phyloP scores from a whole-genome alignment of 2,113 vertebrate species.

The Myrmophylax atrothorax region DNA sequence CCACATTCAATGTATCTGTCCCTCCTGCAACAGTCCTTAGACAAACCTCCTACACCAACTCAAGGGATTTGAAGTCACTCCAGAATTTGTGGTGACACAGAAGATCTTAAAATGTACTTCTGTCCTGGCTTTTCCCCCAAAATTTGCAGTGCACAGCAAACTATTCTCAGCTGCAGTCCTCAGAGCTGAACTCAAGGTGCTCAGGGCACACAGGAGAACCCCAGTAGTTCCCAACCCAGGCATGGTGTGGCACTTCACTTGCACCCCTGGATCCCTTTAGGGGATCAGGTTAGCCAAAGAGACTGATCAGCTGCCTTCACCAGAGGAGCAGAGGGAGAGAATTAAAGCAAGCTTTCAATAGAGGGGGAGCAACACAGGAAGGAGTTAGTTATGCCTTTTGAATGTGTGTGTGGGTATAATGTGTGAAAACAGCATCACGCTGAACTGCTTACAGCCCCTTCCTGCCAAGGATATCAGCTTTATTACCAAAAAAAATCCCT shows the following conservation, averaged over 20 bases:
- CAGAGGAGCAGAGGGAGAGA: background rate
- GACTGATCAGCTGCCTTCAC: background rate
- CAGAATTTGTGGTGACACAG: background rate
- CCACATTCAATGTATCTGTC: fast-evolving
- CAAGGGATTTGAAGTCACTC: background rate
- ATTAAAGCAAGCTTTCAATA: background rate
- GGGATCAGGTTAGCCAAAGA: background rate
- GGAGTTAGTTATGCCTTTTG: background rate
- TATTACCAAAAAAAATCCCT: background rate
- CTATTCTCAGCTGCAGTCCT: fast-evolving
- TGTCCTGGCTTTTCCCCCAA: background rate
- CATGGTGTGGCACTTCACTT: background rate
- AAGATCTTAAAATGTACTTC: background rate
- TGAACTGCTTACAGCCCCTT: background rate
- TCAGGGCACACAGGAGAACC: background rate
- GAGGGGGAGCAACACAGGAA: background rate
- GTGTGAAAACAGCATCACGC: background rate
- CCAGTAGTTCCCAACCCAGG: background rate
- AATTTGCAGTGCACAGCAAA: background rate
- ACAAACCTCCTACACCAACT: background rate
- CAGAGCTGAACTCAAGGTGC: background rate
- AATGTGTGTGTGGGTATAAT: fast-evolving
- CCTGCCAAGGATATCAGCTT: background rate
- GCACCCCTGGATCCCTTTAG: background rate
- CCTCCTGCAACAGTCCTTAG: background rate